Evolutionary conservation across 2,888 invertebrate species (phyloP).

Genomic region (Drosophila borealis): DNA sequence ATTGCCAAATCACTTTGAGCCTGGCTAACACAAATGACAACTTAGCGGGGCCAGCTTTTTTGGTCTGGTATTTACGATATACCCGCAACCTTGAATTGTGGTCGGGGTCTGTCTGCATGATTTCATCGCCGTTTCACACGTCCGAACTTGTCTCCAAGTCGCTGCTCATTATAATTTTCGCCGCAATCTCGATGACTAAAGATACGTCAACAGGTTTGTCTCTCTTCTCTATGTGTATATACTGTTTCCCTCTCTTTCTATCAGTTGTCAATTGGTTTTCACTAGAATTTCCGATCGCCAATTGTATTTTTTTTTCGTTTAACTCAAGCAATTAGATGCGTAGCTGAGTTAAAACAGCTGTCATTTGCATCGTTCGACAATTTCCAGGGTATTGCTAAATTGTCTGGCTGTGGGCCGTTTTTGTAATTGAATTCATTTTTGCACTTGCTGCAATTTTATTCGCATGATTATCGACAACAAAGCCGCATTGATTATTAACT

Average conservation of each 20-base stretch:
- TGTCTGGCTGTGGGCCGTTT: conserved; percentile 47
- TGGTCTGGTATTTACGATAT: conserved; percentile 37
- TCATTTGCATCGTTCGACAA: conserved; percentile 11
- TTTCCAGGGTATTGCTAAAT: conserved; percentile 30
- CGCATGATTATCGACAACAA: conserved; percentile 55
- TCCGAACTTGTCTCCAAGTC: conserved; percentile 53
- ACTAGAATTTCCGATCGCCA: conserved; percentile 46
- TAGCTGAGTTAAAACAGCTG: conserved; percentile 38
- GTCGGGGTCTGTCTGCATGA: conserved; percentile 58
- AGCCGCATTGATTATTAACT: conserved; percentile 58
- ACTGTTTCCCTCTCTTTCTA: neutral
- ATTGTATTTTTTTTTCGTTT: conserved; percentile 11
- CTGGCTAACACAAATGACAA: conserved; percentile 45
- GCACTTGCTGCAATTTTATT: conserved; percentile 66
- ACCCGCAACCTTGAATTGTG: conserved; percentile 66
- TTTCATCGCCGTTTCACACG: conserved; percentile 66
- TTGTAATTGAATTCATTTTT: conserved; percentile 57
- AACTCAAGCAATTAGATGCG: neutral
- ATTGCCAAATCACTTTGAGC: conserved; percentile 57
- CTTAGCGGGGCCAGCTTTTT: conserved; percentile 30
- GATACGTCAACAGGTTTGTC: conserved; percentile 62
- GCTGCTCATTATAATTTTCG: conserved; percentile 71
- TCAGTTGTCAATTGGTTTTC: conserved; percentile 28
- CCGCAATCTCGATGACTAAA: conserved; percentile 70
- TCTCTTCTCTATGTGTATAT: neutral